A percentile compares a stretch with the other conserved stretches of the same genome.
Conservation (phyloP, 2,888 invertebrate species). For the Alloscopus bannaensis region DNA sequence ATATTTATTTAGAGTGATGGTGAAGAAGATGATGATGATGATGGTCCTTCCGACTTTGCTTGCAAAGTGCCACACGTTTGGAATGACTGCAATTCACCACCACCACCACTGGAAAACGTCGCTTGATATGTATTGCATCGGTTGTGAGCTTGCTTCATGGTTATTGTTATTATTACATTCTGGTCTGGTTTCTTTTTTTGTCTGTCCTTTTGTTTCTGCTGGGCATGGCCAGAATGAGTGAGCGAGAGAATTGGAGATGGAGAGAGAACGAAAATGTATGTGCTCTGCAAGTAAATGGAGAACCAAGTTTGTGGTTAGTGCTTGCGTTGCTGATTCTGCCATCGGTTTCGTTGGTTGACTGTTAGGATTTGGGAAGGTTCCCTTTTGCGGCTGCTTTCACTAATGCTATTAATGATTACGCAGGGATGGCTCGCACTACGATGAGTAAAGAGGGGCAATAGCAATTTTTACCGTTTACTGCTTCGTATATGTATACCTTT, state of each 20-base stretch:
- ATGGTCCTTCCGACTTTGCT: constrained; percentile 11
- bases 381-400: constrained; percentile 41
- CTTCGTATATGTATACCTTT: too few relatives aligned
- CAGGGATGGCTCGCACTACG: constrained; percentile 26
- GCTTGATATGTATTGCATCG: background rate
- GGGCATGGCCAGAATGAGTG: constrained; percentile 35
- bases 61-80: background rate
- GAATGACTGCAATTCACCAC: too few relatives aligned
- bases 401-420: constrained; percentile 55
- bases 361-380: constrained; percentile 26
- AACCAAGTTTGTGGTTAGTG: constrained; percentile 51
- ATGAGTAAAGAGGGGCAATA: background rate
- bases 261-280: constrained; percentile 36
- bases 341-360: constrained; percentile 23
- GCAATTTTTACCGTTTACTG: too few relatives aligned
- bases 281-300: constrained; percentile 59
- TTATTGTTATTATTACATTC: constrained; percentile 30
- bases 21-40: too few relatives aligned
- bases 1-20: too few relatives aligned
- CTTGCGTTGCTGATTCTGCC: constrained; percentile 55
- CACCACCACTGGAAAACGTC: background rate
- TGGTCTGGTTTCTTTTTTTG: constrained; percentile 1
- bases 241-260: constrained; percentile 21
- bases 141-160: background rate
- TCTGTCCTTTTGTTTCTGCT: constrained; percentile 46